Conservation (phyloP, 2,113 vertebrate species). For the Narcine bancroftii region DNA sequence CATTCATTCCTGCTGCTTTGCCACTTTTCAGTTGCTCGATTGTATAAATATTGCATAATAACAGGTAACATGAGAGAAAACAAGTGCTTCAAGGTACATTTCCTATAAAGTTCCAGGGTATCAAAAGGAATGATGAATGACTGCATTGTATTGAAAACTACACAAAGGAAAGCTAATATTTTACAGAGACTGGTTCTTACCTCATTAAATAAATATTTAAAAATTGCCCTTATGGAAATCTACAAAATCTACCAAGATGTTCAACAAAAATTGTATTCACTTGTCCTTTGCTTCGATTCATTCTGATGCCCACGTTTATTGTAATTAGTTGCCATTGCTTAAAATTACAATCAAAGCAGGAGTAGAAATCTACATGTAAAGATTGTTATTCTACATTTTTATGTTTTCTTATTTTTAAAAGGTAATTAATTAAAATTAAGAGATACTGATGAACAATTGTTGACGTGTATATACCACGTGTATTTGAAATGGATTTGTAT, state of each 20-base stretch:
- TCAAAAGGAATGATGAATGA: background rate
- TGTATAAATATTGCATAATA: background rate
- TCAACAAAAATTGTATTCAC: background rate
- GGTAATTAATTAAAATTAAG: background rate
- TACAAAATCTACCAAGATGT: background rate
- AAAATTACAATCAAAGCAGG: background rate
- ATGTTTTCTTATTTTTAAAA: background rate
- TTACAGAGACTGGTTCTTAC: background rate
- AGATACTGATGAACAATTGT: background rate
- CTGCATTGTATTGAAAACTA: background rate
- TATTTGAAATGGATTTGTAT: too few species aligned
- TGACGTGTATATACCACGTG: too few species aligned
- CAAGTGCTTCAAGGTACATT: background rate
- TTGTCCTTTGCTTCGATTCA: background rate
- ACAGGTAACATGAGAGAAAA: background rate
- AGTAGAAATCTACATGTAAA: background rate
- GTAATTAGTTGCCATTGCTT: background rate
- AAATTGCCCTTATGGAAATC: background rate
- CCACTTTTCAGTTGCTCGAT: too few species aligned
- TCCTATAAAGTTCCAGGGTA: background rate
- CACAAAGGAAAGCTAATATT: background rate
- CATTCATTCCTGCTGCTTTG: too few species aligned
- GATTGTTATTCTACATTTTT: background rate
- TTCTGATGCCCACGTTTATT: background rate
- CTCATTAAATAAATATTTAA: background rate